Base-by-base conservation (phyloP, 1,140 invertebrate genomes). In the Drosophila hydei region DNA sequence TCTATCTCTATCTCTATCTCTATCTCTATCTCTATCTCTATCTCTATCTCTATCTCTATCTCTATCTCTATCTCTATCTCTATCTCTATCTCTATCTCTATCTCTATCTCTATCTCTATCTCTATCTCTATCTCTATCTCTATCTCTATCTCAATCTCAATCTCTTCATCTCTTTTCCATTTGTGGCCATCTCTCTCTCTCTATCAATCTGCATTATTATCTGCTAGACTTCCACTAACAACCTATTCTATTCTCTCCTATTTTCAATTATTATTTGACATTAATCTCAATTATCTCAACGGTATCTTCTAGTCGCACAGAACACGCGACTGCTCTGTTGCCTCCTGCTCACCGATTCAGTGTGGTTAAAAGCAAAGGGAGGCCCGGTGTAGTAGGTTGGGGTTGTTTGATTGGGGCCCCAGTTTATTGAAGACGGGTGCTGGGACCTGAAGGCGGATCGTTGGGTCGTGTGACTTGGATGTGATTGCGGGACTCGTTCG, bases 401-500 rank as follows among this genome's bases (percentile, higher is more conserved):
- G 18, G 40, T 5, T 16, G 25, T 2, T 9, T 33, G 30, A 33
- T 33, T 33, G 30, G 18, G 54, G 14, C 21, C 21, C 11, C 48
- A 8, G 38, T 50, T 50, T 33, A 38, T 33, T 19, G 18, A 4
- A 27, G 27, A 18, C 9, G 38, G 43, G 19, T 38, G 58, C 27
- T 21, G n/a, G 18, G 27, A 64, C 51, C 38, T 45, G 62, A 63
- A 59, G 67, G 19, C 59, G 45, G 55, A 40, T 63, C 55, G 64
- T 50, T 33, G 59, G 67, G 79, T 84, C 79, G 79, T 84, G 79
- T 75, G 79, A 83, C 72, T 78, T 42, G 68, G 73, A 71, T 55
- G 68, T 67, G 75, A 71, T 78, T 70, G 72, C 36, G 80, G 72
- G 62, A 61, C 65, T 75, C 68, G 59, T 64, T 73, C 47, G 63